These are phyloP conservation scores for Leuctra nigra DNA, from an alignment of 2,888 invertebrate genomes.

Conservation along the genomic window DNA sequence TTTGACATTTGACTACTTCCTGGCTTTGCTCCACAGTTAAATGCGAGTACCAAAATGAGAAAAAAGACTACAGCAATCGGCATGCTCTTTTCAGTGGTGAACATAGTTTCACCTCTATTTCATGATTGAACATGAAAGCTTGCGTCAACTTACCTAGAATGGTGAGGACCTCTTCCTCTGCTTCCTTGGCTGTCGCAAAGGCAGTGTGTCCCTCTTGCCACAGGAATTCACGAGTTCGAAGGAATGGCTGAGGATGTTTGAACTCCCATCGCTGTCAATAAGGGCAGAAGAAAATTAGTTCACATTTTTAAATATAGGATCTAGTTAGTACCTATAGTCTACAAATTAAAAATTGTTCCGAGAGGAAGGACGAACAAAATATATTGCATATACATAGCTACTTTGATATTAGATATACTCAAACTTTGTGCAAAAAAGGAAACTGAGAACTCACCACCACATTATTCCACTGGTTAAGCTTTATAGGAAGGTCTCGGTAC, in stretches of 20 bases:
- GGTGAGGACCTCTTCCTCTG: constrained; percentile 77
- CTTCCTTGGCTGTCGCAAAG: constrained; percentile 75
- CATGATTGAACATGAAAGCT: background rate
- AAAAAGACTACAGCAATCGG: background rate
- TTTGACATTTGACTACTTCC: too few species aligned
- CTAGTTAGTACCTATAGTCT: too few species aligned
- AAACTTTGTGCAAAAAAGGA: too few species aligned
- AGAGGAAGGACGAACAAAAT: background rate
- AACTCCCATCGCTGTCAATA: constrained; percentile 92
- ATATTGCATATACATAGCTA: background rate
- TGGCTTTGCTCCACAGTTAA: too few species aligned
- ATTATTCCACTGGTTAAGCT: constrained; percentile 99
- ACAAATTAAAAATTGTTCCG: too few species aligned
- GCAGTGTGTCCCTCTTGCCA: constrained; percentile 99
- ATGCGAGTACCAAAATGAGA: too few species aligned
- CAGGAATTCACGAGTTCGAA: constrained; percentile 95
- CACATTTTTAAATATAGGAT: too few species aligned
- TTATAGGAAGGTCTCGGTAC: constrained; percentile 91
- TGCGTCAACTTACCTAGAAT: constrained; percentile 52
- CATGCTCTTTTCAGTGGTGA: too few species aligned
- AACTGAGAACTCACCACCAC: constrained; percentile 75
- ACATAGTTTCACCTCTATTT: background rate
- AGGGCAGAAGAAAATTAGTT: too few species aligned
- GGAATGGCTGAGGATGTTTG: constrained; percentile 98
- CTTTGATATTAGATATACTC: too few species aligned